Evolutionary conservation across 2,888 invertebrate species (phyloP).

Genomic region (Macaria notata): DNA sequence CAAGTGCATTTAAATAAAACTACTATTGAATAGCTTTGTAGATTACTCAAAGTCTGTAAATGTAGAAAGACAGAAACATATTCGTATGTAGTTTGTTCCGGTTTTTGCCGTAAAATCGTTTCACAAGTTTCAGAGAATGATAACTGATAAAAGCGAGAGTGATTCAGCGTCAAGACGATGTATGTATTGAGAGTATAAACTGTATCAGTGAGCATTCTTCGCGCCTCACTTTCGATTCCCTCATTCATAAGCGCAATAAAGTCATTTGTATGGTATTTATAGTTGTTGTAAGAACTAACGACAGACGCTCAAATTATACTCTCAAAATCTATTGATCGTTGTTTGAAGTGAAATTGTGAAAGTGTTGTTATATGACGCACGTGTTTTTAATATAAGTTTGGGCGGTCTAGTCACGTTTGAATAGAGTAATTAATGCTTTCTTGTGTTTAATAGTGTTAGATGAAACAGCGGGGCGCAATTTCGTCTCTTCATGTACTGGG

Average conservation of each 20-base stretch:
- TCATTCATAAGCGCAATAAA: conserved; percentile 19
- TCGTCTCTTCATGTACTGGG: no score
- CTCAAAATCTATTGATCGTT: conserved; percentile 17
- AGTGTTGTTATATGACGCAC: conserved; percentile 25
- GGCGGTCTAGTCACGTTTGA: conserved; percentile 22
- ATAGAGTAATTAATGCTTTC: conserved; percentile 10
- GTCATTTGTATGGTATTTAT: conserved; percentile 16
- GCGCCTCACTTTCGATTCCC: conserved; percentile 24
- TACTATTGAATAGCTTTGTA: no score
- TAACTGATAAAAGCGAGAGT: no score
- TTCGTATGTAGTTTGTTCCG: no score
- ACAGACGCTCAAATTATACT: conserved; percentile 16
- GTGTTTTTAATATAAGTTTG: conserved; percentile 24
- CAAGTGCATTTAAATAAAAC: no score
- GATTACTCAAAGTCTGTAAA: no score
- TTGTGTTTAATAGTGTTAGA: conserved; percentile 1
- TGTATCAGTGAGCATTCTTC: not conserved
- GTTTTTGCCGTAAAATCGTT: no score
- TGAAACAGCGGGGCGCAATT: no score
- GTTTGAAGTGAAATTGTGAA: conserved; percentile 34
- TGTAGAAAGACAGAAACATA: no score
- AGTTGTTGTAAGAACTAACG: conserved; percentile 22
- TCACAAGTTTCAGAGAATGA: no score
- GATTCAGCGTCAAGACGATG: no score
- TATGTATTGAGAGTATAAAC: no score